These are phyloP conservation scores for Agonopterix subpropinquella DNA, from an alignment of 2,888 invertebrate species.

Conservation along the genomic window DNA sequence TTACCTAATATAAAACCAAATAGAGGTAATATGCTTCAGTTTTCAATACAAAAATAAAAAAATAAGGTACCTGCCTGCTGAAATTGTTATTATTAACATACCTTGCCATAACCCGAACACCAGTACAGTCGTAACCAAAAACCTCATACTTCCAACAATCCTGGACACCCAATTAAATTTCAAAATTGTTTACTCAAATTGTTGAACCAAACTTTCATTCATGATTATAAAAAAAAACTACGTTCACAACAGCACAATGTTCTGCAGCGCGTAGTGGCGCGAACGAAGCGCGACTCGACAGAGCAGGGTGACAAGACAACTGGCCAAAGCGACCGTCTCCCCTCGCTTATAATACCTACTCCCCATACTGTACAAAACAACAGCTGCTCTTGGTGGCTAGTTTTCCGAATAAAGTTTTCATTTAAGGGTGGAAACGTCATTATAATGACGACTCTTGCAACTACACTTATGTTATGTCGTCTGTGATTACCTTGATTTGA, in stretches of 20 bases:
- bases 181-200: background rate
- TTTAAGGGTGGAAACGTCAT: too few species aligned
- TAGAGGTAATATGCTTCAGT: too few species aligned
- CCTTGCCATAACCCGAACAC: conserved; percentile 52
- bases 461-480: too few species aligned
- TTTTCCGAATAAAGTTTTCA: conserved; percentile 35
- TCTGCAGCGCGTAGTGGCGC: background rate
- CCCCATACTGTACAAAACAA: conserved; percentile 42
- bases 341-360: conserved; percentile 47
- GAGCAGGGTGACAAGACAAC: conserved; percentile 37
- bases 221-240: background rate
- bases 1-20: too few species aligned
- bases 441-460: too few species aligned
- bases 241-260: background rate
- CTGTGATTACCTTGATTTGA: too few species aligned
- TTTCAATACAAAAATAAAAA: too few species aligned
- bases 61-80: background rate
- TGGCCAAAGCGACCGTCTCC: conserved; percentile 41
- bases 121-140: conserved; percentile 26
- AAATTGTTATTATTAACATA: conserved; percentile 22
- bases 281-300: conserved; percentile 13
- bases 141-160: conserved; percentile 19
- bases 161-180: background rate
- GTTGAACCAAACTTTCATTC: conserved; percentile 1
- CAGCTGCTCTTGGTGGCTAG: conserved; percentile 49